A percentile compares a stretch with the other conserved stretches of the same genome.
These are phyloP conservation scores for Endomychus coccineus DNA, from an alignment of 2,888 invertebrate species.

Conservation along the genomic window DNA sequence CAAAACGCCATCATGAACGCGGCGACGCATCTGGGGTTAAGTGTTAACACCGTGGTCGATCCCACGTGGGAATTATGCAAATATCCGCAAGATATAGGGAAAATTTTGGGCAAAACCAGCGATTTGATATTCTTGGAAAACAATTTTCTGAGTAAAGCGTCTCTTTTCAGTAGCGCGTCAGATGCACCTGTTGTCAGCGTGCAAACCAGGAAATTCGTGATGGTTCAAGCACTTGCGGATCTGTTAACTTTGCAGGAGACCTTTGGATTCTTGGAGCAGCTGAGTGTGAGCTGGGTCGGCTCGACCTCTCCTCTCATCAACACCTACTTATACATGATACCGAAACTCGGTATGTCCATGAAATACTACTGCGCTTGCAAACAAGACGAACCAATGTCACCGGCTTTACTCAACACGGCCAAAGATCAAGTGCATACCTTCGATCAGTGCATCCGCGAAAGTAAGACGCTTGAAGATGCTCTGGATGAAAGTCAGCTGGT, in stretches of 20 bases:
- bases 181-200: conserved; percentile 10
- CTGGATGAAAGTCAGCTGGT: conserved; percentile 7
- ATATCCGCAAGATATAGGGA: conserved; percentile 12
- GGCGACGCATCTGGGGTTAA: conserved; percentile 1
- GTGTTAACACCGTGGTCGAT: conserved; percentile 7
- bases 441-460: conserved; percentile 5
- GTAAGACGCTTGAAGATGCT: conserved; percentile 7
- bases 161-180: conserved; percentile 5
- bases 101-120: conserved; percentile 10
- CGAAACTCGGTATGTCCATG: conserved; percentile 10
- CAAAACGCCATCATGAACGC: conserved; percentile 8
- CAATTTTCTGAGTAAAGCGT: conserved; percentile 5
- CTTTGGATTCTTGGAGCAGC: conserved; percentile 12
- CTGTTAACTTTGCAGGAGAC: conserved; percentile 11
- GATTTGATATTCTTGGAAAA: conserved; percentile 9
- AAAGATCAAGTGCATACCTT: conserved; percentile 3
- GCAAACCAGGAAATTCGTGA: conserved; percentile 4
- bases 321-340: conserved; percentile 10
- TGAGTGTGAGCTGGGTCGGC: conserved; percentile 12
- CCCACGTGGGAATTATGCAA: conserved; percentile 11
- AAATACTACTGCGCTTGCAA: conserved; percentile 8
- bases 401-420: conserved; percentile 3
- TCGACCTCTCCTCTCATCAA: conserved; percentile 11
- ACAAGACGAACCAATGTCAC: conserved; percentile 8
- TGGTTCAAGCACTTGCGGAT: conserved; percentile 9